Conservation (phyloP, 2,888 invertebrate species). For the Stenurella melanura region DNA sequence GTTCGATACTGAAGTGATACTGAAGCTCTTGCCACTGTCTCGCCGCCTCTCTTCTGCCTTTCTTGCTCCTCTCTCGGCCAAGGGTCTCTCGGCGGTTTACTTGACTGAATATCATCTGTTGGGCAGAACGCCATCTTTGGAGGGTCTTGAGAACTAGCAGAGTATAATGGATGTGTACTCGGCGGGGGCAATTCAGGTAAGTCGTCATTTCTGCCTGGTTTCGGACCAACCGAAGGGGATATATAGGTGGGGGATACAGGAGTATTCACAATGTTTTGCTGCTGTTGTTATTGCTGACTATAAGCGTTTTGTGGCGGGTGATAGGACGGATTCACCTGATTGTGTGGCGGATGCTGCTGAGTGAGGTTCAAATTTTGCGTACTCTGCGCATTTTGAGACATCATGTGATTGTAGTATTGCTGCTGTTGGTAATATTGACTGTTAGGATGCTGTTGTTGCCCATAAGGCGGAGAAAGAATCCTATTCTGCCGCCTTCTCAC, state of each 20-base stretch:
- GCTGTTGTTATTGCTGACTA: constrained; percentile 52
- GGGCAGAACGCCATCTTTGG: constrained; percentile 85
- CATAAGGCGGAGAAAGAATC: constrained; percentile 64
- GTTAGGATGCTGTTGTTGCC: constrained; percentile 58
- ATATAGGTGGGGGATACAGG: constrained; percentile 71
- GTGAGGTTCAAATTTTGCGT: constrained; percentile 68
- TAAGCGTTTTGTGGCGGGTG: constrained; percentile 51
- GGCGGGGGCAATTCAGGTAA: constrained; percentile 82
- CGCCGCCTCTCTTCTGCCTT: constrained; percentile 84
- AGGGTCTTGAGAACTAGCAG: constrained; percentile 84
- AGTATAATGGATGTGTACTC: constrained; percentile 83
- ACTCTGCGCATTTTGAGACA: constrained; percentile 69
- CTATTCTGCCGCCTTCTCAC: constrained; percentile 79
- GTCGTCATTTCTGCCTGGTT: constrained; percentile 63
- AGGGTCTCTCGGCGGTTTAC: constrained; percentile 80
- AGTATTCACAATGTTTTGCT: constrained; percentile 2
- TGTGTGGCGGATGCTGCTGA: constrained; percentile 47
- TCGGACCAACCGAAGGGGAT: constrained; percentile 77
- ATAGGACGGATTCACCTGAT: constrained; percentile 23
- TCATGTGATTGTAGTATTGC: constrained; percentile 63
- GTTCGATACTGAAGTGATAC: constrained; percentile 82
- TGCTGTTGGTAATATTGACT: constrained; percentile 63
- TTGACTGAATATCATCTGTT: constrained; percentile 59
- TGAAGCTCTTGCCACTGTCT: constrained; percentile 90
- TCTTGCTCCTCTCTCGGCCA: constrained; percentile 97